A percentile compares a stretch with the other conserved stretches of the same genome.
Conservation (phyloP, 2,888 invertebrate genomes). For the Dryobotodes eremita region DNA sequence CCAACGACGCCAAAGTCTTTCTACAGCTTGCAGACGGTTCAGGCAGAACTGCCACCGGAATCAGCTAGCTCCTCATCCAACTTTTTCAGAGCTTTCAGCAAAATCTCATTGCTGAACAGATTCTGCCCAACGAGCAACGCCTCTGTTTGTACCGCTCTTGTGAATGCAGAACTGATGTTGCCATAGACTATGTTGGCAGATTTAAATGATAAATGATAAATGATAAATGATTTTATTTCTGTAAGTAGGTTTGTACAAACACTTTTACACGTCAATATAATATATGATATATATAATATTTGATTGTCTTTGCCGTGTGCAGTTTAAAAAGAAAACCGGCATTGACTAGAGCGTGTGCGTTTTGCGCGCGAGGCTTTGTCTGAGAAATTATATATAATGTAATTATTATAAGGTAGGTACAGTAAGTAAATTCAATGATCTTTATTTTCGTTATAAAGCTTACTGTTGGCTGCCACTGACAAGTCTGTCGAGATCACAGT, state of each 20-base stretch:
- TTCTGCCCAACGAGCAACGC: conserved; percentile 82
- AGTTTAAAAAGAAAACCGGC: conserved; percentile 93
- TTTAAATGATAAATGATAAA: too few relatives aligned
- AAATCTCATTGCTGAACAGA: conserved; percentile 83
- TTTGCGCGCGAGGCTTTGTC: conserved; percentile 94
- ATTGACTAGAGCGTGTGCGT: conserved; percentile 94
- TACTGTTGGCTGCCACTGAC: too few relatives aligned
- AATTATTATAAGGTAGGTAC: neutral
- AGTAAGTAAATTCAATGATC: neutral
- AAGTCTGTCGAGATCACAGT: too few relatives aligned
- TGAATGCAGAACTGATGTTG: conserved; percentile 90
- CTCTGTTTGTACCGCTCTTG: conserved; percentile 91
- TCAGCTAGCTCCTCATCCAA: conserved; percentile 92
- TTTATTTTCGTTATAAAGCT: too few relatives aligned
- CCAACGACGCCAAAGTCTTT: conserved; percentile 92
- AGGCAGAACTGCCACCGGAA: conserved; percentile 92
- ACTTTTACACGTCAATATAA: too few relatives aligned
- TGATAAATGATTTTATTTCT: too few relatives aligned
- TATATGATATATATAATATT: too few relatives aligned
- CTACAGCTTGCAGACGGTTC: conserved; percentile 93
- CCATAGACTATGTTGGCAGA: conserved; percentile 92
- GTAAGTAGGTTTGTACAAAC: too few relatives aligned
- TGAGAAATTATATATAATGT: conserved; percentile 74
- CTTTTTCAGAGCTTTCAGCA: conserved; percentile 87
- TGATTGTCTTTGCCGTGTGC: conserved; percentile 79